Base-by-base conservation (phyloP, 2,797 vertebrate genomes). In the Tapera naevia region DNA sequence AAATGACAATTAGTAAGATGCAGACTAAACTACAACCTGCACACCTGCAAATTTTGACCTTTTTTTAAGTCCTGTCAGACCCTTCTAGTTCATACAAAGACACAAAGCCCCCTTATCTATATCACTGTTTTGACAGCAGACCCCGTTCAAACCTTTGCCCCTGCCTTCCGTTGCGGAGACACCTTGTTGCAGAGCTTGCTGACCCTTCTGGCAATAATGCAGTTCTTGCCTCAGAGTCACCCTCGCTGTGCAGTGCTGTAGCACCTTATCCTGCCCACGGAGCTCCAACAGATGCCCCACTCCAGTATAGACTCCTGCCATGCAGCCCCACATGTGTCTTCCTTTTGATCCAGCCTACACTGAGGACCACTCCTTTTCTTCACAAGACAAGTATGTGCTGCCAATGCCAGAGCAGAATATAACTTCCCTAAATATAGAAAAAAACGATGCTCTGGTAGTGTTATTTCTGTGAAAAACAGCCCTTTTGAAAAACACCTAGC, bases 181-280 rank as follows among this genome's bases (percentile, higher is more conserved):
- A 17, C n/a, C 32, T n/a, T n/a, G n/a, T n/a, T 17, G 35, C 21
- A 17, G 60, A 48, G 57, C 11, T 32, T 16, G 45, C 21, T 1
- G 3, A 16, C 9, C 19, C 13, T 25, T 27, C 5, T 1, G 1
- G 28, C 41, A 80, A 30, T 37, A 51, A 13, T 1, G 3, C 15
- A 32, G 21, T 6, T 64, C 54, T 39, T 51, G 39, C 17, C 51
- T 48, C 30, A 13, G 32, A 32, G 50, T 7, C 43, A 57, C 18
- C 2, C 6, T 51, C 12, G 3, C 15, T 2, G 5, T 11, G 66
- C 16, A 22, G 45, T 22, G 45, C 30, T 11, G 4, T 1, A 2
- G 64, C 45, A 69, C 18, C 41, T 48, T 62, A 27, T 16, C 25
- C 32, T 69, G n/a, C 24, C 28, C 54, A 56, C 0, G 0, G 18